Evolutionary conservation across 2,888 invertebrate genomes (phyloP), one percentile per base, ranked within the genome.

Genomic region (Caenorhabditis plicata): DNA sequence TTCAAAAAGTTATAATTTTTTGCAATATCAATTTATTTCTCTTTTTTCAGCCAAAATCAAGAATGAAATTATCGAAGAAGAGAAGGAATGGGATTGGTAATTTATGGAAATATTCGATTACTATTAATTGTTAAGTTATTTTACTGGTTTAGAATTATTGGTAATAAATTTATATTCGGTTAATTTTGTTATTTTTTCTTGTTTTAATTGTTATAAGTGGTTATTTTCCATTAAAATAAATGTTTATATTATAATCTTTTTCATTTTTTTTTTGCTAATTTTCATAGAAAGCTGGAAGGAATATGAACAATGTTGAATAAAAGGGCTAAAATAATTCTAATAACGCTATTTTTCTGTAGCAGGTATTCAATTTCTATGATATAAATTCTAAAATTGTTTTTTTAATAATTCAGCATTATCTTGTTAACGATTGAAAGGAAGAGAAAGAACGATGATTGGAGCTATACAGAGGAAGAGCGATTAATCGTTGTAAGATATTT

Each of bases 1-100:
- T 22, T 68, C 80, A 17, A 79, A 79, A 74, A 45, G 73, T 69
- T 36, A 11, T 48, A 36, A 45, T 35, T 27, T n/a, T 3, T 51
- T 3, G 48, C 13, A 13, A 23, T 3, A 9, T 39, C 13, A 25
- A 8, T 23, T 13, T 26, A 17, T 15, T 31, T 42, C 9, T 11
- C 15, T 13, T 46, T n/a, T 45, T 64, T 43, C 46, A 64, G 65
- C 50, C 0, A 68, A 68, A 50, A 38, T 64, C 9, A 55, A 58
- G 40, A 64, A 68, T 32, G 68, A 68, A 32, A 26, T 58, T 8
- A 53, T 68, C 7, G 58, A 61, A 32, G 64, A 51, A 11, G 62
- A 50, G 8, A 53, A 53, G 13, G 64, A 64, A 20, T n/a, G n/a
- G n/a, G 64, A 42, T 19, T 68, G 68, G 68, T 46, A 53, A 0